phyloP scores from a whole-genome alignment of 64 coral and sea anemone genomes.

The Actinia tenebrosa region DNA sequence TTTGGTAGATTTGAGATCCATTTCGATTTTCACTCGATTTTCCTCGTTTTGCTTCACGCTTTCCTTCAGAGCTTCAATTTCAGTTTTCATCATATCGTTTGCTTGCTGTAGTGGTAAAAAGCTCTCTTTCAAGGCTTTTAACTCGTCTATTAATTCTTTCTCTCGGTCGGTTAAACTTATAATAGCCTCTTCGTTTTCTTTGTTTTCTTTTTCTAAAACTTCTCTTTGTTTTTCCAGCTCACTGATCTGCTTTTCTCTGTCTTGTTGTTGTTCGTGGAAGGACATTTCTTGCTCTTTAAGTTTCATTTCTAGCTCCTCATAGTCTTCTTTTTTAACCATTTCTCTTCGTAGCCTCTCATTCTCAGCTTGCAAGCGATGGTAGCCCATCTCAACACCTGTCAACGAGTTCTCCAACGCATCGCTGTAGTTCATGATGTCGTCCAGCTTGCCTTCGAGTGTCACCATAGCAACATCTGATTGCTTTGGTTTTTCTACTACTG shows the following conservation, averaged over 20 bases:
- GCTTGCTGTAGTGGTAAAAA: constrained; percentile 30
- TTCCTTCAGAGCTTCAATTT: constrained; percentile 36
- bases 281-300: constrained; percentile 25
- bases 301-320: constrained; percentile 32
- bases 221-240: constrained; percentile 35
- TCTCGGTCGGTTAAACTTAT: not conserved
- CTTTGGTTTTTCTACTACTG: no score
- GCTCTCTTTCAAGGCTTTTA: constrained; percentile 32
- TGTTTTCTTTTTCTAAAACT: constrained; percentile 46
- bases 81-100: constrained; percentile 34
- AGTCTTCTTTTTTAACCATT: constrained; percentile 26
- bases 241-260: not conserved
- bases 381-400: constrained; percentile 31
- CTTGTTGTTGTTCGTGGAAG: not conserved
- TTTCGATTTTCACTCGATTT: constrained; percentile 39
- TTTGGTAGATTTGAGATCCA: constrained; percentile 46
- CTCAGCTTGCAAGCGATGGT: constrained; percentile 32
- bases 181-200: constrained; percentile 35
- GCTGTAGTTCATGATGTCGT: constrained; percentile 44
- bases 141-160: constrained; percentile 23
- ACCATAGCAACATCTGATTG: constrained; percentile 49
- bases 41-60: constrained; percentile 37
- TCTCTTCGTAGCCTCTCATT: constrained; percentile 54
- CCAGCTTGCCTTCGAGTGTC: constrained; percentile 66
- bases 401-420: constrained; percentile 40